These are phyloP conservation scores for Periplaneta americana DNA, from an alignment of 1,140 invertebrate species.

Conservation along the genomic window DNA sequence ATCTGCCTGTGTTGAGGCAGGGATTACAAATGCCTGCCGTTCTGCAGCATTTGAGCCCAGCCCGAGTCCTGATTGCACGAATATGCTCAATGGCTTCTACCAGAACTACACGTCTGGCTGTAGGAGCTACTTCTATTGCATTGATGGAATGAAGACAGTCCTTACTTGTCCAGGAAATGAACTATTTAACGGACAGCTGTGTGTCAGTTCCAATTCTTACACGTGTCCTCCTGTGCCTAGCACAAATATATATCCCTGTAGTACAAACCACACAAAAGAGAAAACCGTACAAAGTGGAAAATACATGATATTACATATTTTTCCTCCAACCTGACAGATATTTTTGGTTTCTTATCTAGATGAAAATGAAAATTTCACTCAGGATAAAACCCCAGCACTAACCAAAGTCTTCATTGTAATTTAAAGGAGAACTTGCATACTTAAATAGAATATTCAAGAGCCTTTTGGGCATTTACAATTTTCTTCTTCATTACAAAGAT, in stretches of 20 bases:
- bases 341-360: not conserved
- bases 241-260: not conserved
- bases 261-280: not conserved
- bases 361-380: not conserved
- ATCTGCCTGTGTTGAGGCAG: conserved; percentile 27
- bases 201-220: conserved; percentile 40
- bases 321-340: not conserved
- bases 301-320: not conserved
- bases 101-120: conserved; percentile 44
- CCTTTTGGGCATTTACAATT: too few relatives aligned
- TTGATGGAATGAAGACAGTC: conserved; percentile 36
- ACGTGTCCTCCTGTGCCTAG: conserved; percentile 34
- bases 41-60: not conserved
- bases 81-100: conserved; percentile 42
- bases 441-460: too few relatives aligned
- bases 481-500: too few relatives aligned
- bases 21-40: not conserved
- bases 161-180: conserved; percentile 28
- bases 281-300: not conserved
- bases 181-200: conserved; percentile 48
- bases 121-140: conserved; percentile 49
- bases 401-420: not conserved
- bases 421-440: not conserved
- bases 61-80: conserved; percentile 1
- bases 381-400: not conserved